Conservation (phyloP, 2,797 vertebrate species). For the Calcarius lapponicus region DNA sequence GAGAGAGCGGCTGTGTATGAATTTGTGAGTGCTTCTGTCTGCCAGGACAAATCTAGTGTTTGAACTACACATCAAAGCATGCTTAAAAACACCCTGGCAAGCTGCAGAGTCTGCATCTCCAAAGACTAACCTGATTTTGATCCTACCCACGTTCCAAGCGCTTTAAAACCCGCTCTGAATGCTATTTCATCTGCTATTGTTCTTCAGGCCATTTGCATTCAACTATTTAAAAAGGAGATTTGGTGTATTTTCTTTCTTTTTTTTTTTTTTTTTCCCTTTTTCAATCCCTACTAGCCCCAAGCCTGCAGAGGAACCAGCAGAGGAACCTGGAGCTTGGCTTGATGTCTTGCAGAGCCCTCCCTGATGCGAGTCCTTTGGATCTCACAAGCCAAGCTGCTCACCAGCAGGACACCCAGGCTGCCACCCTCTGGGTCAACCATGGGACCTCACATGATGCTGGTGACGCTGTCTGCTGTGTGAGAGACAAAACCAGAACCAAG, state of each 20-base stretch:
- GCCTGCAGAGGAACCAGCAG: not conserved
- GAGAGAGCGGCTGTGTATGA: not conserved
- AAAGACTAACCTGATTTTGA: conserved; percentile 67
- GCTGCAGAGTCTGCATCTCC: conserved; percentile 55
- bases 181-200: conserved; percentile 65
- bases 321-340: not conserved
- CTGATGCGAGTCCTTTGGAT: accelerated
- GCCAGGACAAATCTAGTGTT: conserved; percentile 67
- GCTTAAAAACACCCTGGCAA: conserved; percentile 66
- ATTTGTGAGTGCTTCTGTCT: conserved; percentile 57
- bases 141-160: conserved; percentile 46
- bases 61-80: conserved; percentile 69
- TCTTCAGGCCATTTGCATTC: conserved; percentile 65
- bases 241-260: conserved; percentile 24
- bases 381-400: not conserved
- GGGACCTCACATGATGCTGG: not conserved
- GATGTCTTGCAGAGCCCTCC: not conserved
- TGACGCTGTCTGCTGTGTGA: not conserved
- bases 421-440: not conserved
- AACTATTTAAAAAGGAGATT: conserved; percentile 57
- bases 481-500: not conserved
- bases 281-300: conserved; percentile 3
- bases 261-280: not conserved
- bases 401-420: not conserved
- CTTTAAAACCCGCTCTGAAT: conserved; percentile 53